Evolutionary conservation across 2,113 vertebrate genomes (phyloP).

Genomic region (Columbina picui): DNA sequence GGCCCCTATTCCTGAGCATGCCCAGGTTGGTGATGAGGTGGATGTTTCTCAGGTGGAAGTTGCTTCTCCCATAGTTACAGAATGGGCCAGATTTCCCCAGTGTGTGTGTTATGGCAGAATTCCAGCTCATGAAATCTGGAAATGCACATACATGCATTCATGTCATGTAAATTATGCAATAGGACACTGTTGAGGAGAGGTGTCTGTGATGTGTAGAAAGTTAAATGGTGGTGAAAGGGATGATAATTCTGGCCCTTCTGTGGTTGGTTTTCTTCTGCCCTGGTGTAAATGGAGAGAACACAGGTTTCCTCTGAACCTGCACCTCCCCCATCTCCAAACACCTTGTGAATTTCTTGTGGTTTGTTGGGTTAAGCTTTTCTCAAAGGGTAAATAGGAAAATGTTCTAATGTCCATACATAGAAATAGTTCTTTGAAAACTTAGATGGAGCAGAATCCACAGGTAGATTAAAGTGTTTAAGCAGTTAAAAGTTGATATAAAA

Average conservation of each 20-base stretch:
- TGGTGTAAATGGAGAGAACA: background rate
- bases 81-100: background rate
- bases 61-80: background rate
- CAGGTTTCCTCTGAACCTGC: background rate
- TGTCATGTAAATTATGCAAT: accelerated
- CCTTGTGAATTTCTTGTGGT: background rate
- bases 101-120: background rate
- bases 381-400: background rate
- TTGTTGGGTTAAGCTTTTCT: background rate
- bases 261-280: background rate
- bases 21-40: background rate
- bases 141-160: accelerated
- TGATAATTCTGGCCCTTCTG: background rate
- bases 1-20: background rate
- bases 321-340: background rate
- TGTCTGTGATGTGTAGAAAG: accelerated
- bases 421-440: background rate
- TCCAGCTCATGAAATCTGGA: background rate
- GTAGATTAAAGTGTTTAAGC: background rate
- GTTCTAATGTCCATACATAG: accelerated
- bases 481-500: background rate
- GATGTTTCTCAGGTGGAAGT: background rate
- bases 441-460: background rate
- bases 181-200: accelerated
- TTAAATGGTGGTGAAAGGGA: background rate